A percentile compares a stretch with the other conserved stretches of the same genome.
Conservation (phyloP, 2,888 invertebrate species). For the Dione juno region DNA sequence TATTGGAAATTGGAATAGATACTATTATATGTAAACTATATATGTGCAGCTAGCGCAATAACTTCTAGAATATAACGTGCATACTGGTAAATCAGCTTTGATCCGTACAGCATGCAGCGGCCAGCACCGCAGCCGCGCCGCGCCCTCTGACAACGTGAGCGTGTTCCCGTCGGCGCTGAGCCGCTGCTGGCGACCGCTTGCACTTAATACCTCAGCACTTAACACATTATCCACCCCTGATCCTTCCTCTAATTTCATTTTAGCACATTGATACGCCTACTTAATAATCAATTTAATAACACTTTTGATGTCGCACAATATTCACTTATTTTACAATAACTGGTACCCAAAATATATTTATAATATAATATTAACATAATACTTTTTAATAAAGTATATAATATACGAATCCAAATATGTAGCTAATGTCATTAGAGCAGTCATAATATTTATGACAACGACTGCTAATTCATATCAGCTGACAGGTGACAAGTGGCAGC, state of each 20-base stretch:
- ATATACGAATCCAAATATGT: not conserved
- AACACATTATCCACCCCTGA: conserved; percentile 32
- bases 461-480: conserved; percentile 3
- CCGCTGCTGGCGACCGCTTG: conserved; percentile 40
- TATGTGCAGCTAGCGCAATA: no score
- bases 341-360: not conserved
- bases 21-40: no score
- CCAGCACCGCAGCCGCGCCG: conserved; percentile 49
- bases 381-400: not conserved
- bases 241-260: conserved; percentile 60
- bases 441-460: not conserved
- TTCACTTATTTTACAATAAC: not conserved
- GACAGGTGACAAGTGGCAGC: not conserved
- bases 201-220: conserved; percentile 34
- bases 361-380: not conserved
- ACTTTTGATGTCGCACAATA: not conserved
- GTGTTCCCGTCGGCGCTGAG: conserved; percentile 47
- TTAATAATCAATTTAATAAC: not conserved
- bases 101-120: conserved; percentile 49
- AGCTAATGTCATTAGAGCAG: not conserved
- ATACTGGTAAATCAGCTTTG: conserved; percentile 49
- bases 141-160: conserved; percentile 48
- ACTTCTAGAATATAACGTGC: no score
- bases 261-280: conserved; percentile 41
- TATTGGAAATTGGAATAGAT: no score